phyloP scores from a whole-genome alignment of 2,797 vertebrate genomes.

The Hyperoplus immaculatus region DNA sequence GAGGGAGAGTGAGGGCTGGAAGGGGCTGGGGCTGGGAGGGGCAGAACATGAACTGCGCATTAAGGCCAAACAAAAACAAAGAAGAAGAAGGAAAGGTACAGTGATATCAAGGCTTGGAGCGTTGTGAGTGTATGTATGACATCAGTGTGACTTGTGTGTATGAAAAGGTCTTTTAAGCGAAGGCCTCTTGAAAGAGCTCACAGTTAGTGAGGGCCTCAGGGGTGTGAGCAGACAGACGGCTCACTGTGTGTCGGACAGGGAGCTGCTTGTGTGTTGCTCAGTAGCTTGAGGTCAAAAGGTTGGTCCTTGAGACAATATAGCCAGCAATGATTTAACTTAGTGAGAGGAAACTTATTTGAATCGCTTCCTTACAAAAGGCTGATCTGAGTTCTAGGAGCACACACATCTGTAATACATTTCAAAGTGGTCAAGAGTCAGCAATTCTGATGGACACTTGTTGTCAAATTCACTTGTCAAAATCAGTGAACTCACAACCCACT shows the following conservation, averaged over 20 bases:
- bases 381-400: neutral
- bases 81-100: neutral
- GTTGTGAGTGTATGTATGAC: slow-evolving; percentile 7
- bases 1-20: slow-evolving; percentile 90
- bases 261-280: slow-evolving; percentile 20
- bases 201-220: slow-evolving; percentile 35
- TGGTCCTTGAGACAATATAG: slow-evolving; percentile 29
- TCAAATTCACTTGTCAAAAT: no score
- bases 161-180: slow-evolving; percentile 51
- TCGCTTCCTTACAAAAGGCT: neutral
- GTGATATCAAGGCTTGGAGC: neutral
- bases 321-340: slow-evolving; percentile 9
- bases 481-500: no score
- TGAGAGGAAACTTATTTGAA: neutral
- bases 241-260: slow-evolving; percentile 42
- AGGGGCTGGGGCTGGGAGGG: slow-evolving; percentile 74
- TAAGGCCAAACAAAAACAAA: neutral
- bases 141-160: slow-evolving; percentile 36
- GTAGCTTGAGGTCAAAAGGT: slow-evolving; percentile 33
- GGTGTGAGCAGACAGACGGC: slow-evolving; percentile 38
- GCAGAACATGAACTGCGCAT: slow-evolving; percentile 4
- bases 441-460: no score
- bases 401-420: neutral
- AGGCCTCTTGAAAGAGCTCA: slow-evolving; percentile 48
- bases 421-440: neutral